Evolutionary conservation across 2,113 vertebrate species (phyloP).

Genomic region (Mustela nigripes): DNA sequence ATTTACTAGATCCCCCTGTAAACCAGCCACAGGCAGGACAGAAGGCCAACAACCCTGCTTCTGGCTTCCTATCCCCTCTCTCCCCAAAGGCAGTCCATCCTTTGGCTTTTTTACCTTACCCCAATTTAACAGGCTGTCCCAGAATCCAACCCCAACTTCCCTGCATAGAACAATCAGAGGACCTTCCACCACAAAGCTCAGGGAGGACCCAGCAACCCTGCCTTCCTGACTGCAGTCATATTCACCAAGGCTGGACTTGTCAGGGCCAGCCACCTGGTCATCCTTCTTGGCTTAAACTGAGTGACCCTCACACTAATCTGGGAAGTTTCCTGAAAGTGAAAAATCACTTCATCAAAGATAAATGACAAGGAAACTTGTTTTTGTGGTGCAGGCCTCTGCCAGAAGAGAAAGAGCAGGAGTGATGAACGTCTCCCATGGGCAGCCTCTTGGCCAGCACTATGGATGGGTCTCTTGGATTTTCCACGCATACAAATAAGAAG

Average conservation of each 20-base stretch:
- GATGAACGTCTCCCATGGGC: neutral
- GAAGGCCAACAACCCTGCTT: neutral
- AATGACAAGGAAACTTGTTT: neutral
- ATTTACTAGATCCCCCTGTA: neutral
- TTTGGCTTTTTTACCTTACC: neutral
- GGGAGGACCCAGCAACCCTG: neutral
- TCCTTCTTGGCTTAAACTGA: neutral
- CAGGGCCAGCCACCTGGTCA: neutral
- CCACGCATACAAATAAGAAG: conserved; percentile 49
- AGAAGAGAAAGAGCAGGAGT: neutral
- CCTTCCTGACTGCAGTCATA: neutral
- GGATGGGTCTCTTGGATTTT: neutral
- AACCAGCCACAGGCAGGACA: neutral
- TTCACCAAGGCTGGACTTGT: neutral
- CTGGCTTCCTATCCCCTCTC: neutral
- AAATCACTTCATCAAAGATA: neutral
- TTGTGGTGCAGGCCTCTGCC: neutral
- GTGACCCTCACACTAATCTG: neutral
- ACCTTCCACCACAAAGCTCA: neutral
- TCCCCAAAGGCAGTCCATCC: neutral
- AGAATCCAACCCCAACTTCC: neutral
- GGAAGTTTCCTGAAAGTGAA: neutral
- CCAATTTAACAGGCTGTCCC: neutral
- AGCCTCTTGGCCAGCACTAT: neutral
- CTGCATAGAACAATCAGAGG: neutral